phyloP scores from a whole-genome alignment of 2,888 invertebrate species.

The Tridacna gigas region DNA sequence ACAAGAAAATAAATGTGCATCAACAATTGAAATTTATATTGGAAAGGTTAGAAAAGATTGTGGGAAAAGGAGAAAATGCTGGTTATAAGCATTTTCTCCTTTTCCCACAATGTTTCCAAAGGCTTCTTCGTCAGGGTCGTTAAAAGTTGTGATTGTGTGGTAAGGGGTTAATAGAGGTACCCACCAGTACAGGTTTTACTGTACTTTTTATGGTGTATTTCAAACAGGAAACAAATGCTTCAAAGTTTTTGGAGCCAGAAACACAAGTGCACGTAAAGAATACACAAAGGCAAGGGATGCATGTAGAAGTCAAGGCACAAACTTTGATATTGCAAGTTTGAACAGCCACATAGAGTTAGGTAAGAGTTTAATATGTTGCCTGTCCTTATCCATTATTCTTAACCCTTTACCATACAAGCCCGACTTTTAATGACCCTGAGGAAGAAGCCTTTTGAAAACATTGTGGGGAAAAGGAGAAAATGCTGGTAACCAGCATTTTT shows the following conservation, averaged over 20 bases:
- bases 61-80: slow-evolving; percentile 10
- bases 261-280: slow-evolving; percentile 44
- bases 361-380: slow-evolving; percentile 32
- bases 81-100: not conserved
- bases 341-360: slow-evolving; percentile 72
- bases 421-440: too few species aligned
- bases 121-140: too few species aligned
- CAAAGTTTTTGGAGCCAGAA: slow-evolving; percentile 59
- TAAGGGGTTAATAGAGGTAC: too few species aligned
- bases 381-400: not conserved
- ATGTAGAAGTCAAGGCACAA: slow-evolving; percentile 61
- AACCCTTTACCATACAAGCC: too few species aligned
- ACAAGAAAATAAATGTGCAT: too few species aligned
- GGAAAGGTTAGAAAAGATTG: not conserved
- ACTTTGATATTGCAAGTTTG: slow-evolving; percentile 75
- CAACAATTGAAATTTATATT: too few species aligned
- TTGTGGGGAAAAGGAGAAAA: too few species aligned
- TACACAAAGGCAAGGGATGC: slow-evolving; percentile 69
- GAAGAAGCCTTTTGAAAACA: too few species aligned
- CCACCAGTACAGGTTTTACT: too few species aligned
- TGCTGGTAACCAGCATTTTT: too few species aligned
- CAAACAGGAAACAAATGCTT: slow-evolving; percentile 74
- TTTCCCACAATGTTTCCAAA: not conserved
- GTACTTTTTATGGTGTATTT: too few species aligned
- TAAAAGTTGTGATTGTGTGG: too few species aligned